These are phyloP conservation scores for Lissonota sp. DNA, from an alignment of 2,888 invertebrate species.

Conservation along the genomic window DNA sequence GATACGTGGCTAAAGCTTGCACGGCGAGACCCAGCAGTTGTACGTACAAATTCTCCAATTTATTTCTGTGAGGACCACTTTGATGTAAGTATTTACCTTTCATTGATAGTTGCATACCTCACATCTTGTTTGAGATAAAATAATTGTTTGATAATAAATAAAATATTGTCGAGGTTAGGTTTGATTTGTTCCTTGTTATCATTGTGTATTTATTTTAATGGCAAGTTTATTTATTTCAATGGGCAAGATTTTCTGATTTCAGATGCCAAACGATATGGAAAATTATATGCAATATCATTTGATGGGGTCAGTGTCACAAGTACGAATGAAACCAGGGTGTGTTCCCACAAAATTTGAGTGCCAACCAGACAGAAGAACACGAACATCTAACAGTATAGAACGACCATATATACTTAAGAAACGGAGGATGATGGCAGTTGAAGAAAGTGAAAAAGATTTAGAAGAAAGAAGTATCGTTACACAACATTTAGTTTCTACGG, in stretches of 20 bases:
- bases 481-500: too few species aligned
- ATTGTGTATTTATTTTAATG: too few species aligned
- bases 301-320: background rate
- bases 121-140: background rate
- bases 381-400: background rate
- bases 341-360: background rate
- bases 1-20: conserved; percentile 14
- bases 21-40: background rate
- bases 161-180: background rate
- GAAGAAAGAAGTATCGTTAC: background rate
- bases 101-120: background rate
- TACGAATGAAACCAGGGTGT: conserved; percentile 4
- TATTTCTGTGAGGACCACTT: conserved; percentile 10
- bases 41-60: conserved; percentile 9
- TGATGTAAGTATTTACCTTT: background rate
- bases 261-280: conserved; percentile 9
- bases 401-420: background rate
- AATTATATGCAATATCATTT: conserved; percentile 12
- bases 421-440: background rate
- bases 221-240: background rate
- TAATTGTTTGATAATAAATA: background rate
- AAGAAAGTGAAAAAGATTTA: background rate
- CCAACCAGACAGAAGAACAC: conserved; percentile 5
- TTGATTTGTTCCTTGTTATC: background rate
- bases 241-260: background rate